These are phyloP conservation scores for Porites cylindrica DNA, from an alignment of 92 coral and sea anemone species.

Conservation along the genomic window DNA sequence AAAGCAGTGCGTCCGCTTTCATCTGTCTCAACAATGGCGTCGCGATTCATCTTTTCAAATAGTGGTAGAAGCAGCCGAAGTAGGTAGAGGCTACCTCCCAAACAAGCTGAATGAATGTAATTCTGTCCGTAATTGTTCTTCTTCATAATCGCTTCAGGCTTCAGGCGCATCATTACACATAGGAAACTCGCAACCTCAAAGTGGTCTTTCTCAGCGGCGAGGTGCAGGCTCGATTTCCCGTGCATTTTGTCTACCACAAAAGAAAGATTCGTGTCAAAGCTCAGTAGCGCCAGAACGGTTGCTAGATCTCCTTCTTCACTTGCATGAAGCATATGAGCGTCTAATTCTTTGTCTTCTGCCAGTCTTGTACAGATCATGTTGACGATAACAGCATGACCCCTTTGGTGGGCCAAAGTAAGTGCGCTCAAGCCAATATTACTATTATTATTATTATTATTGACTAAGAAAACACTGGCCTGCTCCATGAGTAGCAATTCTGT, in stretches of 20 bases:
- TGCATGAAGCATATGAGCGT: not conserved
- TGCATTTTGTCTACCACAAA: not conserved
- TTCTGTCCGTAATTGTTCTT: not conserved
- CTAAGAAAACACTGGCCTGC: not conserved
- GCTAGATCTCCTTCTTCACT: not conserved
- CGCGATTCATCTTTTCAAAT: not conserved
- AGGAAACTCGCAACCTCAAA: not conserved
- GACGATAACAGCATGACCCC: not conserved
- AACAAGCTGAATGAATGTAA: not conserved
- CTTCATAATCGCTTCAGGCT: not conserved
- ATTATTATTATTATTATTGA: no score
- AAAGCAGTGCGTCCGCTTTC: slow-evolving; percentile 1
- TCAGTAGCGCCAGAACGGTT: slow-evolving; percentile 14
- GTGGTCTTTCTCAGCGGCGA: slow-evolving; percentile 4
- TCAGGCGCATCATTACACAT: slow-evolving; percentile 5
- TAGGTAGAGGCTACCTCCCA: not conserved
- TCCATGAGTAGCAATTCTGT: slow-evolving; percentile 12
- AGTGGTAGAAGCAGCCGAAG: slow-evolving; percentile 3
- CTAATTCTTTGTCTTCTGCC: not conserved
- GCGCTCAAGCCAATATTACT: slow-evolving; percentile 3
- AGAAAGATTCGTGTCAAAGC: not conserved
- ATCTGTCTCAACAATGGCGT: slow-evolving; percentile 9
- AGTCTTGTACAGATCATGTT: slow-evolving; percentile 4
- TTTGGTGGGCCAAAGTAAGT: slow-evolving; percentile 3
- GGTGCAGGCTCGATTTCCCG: not conserved